Evolutionary conservation across 1,140 invertebrate genomes (phyloP).

Genomic region (Halyomorpha halys): DNA sequence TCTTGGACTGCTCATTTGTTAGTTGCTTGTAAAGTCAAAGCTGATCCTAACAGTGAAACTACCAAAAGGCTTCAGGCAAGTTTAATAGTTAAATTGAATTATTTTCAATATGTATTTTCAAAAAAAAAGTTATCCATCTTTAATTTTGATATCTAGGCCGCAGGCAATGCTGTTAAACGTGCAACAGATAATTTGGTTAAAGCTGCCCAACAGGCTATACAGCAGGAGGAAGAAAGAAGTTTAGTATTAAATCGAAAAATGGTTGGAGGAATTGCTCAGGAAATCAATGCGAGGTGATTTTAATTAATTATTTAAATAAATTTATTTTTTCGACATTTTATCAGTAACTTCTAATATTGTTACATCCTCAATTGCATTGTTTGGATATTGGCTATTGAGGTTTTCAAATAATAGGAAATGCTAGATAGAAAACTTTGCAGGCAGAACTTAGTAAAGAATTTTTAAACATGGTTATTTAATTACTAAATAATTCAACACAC

Average conservation of each 20-base stretch:
- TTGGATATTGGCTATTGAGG: too few relatives aligned
- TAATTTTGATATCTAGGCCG: conserved; percentile 46
- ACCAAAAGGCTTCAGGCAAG: conserved; percentile 75
- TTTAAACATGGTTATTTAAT: too few relatives aligned
- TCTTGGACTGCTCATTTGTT: conserved; percentile 92
- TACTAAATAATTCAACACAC: too few relatives aligned
- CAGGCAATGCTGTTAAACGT: conserved; percentile 93
- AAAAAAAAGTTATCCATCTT: neutral
- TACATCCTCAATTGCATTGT: too few relatives aligned
- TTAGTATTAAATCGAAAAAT: conserved; percentile 81
- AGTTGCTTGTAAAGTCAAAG: conserved; percentile 96
- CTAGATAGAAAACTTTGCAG: too few relatives aligned
- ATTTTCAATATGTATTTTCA: neutral
- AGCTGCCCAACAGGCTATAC: conserved; percentile 86
- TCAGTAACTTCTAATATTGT: too few relatives aligned
- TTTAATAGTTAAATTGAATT: too few relatives aligned
- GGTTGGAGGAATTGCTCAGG: conserved; percentile 87
- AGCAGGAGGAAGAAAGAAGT: conserved; percentile 79
- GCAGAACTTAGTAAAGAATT: too few relatives aligned
- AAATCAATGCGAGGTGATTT: conserved; percentile 62
- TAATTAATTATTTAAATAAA: too few relatives aligned
- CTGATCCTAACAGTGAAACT: conserved; percentile 85
- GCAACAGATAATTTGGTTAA: conserved; percentile 94
- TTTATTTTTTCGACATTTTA: too few relatives aligned
- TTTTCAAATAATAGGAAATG: too few relatives aligned